Evolutionary conservation across 2,797 vertebrate genomes (phyloP).

Genomic region (Otus scops): DNA sequence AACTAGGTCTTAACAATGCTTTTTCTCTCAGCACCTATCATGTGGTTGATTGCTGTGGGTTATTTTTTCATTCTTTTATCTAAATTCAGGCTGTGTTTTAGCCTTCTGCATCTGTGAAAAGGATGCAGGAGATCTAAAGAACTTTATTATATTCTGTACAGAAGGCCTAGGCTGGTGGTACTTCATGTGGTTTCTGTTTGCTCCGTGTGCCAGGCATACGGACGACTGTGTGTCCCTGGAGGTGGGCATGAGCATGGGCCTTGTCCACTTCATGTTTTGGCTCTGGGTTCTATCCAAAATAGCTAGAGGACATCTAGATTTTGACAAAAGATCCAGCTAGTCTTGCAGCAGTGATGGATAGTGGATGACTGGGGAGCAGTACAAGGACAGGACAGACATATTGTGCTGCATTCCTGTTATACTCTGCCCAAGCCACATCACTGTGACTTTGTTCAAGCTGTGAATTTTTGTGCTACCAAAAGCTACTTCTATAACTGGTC

Average conservation of each 20-base stretch:
- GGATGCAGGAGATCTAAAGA: not conserved
- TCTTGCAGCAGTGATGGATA: not conserved
- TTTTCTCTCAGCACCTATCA: not conserved
- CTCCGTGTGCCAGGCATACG: not conserved
- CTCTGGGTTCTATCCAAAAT: not conserved
- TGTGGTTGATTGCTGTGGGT: not conserved
- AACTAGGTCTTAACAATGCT: not conserved
- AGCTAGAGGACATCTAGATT: not conserved
- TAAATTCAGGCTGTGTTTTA: not conserved
- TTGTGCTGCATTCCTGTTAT: not conserved
- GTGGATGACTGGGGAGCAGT: not conserved
- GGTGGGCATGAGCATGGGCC: not conserved
- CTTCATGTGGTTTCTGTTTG: not conserved
- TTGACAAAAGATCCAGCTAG: not conserved
- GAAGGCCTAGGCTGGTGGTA: not conserved
- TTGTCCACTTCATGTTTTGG: not conserved
- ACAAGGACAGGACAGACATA: not conserved
- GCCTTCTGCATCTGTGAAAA: not conserved
- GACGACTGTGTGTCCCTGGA: not conserved
- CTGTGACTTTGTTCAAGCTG: not conserved
- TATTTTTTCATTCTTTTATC: not conserved
- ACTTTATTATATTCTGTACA: not conserved
- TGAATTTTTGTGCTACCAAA: not conserved
- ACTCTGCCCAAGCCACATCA: rapidly evolving
- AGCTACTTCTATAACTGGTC: not conserved